These are phyloP conservation scores for Ectropis crepuscularia DNA, from an alignment of 2,888 invertebrate species.

Conservation along the genomic window DNA sequence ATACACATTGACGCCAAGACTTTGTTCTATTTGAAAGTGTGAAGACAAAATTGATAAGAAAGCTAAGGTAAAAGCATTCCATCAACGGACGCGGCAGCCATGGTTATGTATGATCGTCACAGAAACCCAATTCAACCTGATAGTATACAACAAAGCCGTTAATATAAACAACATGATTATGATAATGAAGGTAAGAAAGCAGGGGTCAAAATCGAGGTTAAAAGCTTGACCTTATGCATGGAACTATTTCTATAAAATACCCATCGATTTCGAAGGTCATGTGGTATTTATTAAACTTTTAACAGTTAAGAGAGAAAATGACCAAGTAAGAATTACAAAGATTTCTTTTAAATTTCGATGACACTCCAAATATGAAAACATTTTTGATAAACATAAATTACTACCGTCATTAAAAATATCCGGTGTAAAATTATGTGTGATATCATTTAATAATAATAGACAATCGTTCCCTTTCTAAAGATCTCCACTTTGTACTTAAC, in stretches of 20 bases:
- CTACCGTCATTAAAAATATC: too few species aligned
- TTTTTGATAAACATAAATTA: too few species aligned
- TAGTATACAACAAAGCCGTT: conserved; percentile 26
- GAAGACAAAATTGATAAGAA: neutral
- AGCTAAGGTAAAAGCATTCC: conserved; percentile 9
- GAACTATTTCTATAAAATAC: conserved; percentile 18
- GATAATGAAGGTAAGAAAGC: conserved; percentile 29
- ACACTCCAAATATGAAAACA: too few species aligned
- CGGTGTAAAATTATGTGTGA: too few species aligned
- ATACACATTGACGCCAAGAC: too few species aligned
- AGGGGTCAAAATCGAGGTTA: conserved; percentile 29
- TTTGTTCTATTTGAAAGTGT: too few species aligned
- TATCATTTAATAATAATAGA: too few species aligned
- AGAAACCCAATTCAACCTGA: conserved; percentile 23
- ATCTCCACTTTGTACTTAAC: too few species aligned
- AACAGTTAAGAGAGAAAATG: too few species aligned
- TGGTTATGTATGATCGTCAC: conserved; percentile 25
- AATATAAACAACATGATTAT: conserved; percentile 31
- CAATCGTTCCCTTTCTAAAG: too few species aligned
- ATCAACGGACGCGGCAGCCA: conserved; percentile 5
- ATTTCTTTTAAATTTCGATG: too few species aligned
- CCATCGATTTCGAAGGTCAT: conserved; percentile 1
- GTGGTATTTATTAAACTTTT: neutral
- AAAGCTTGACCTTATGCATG: conserved; percentile 16
- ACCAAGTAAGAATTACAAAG: too few species aligned